Evolutionary conservation across 2,797 vertebrate species (phyloP).

Genomic region (Malurus leucopterus): DNA sequence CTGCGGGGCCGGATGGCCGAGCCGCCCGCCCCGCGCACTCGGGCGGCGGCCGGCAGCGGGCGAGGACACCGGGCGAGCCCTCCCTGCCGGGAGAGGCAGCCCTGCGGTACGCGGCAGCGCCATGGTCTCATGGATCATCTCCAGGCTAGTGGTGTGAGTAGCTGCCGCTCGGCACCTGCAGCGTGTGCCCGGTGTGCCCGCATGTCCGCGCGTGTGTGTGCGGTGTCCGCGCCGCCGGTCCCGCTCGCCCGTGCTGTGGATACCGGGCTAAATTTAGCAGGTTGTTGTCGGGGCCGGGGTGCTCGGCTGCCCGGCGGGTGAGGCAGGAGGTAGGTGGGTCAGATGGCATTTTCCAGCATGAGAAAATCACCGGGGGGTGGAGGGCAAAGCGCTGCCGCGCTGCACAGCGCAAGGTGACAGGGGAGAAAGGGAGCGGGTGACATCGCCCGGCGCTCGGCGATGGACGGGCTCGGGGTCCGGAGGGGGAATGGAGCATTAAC

Average conservation of each 20-base stretch:
- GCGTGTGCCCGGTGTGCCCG: not conserved
- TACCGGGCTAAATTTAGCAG: constrained; percentile 62
- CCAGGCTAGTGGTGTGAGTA: constrained; percentile 98
- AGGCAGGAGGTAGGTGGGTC: not conserved
- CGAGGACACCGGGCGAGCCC: constrained; percentile 67
- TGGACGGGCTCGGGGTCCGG: not conserved
- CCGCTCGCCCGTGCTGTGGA: not conserved
- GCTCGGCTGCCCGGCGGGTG: not conserved
- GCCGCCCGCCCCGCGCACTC: constrained; percentile 70
- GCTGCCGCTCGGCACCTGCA: not conserved
- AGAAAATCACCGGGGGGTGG: not conserved
- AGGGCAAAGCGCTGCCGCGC: not conserved
- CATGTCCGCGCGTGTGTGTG: not conserved
- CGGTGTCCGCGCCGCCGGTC: not conserved
- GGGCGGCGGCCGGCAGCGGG: constrained; percentile 55
- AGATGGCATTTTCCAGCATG: not conserved
- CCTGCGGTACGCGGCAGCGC: constrained; percentile 72
- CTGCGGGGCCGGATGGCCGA: constrained; percentile 77
- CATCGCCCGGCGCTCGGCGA: not conserved
- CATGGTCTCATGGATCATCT: constrained; percentile 99
- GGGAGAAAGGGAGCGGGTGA: not conserved
- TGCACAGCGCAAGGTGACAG: not conserved
- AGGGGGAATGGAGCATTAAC: not conserved
- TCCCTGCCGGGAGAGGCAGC: constrained; percentile 67
- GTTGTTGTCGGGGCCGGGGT: constrained; percentile 6